Evolutionary conservation across 1,140 invertebrate species (phyloP), one percentile per base, ranked within the genome.

Genomic region (Trialeurodes vaporariorum): DNA sequence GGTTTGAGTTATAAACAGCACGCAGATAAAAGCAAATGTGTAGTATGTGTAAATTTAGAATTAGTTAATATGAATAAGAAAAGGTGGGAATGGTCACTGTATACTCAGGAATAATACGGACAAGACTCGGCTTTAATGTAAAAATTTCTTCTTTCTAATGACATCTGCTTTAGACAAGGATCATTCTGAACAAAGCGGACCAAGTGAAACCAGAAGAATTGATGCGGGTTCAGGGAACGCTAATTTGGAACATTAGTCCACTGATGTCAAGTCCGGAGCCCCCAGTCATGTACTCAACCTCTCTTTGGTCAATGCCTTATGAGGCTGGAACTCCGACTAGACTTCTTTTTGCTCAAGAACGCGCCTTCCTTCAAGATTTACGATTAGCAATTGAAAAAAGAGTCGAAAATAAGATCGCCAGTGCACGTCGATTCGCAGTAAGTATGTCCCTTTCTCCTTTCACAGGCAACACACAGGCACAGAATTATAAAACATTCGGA

Each of bases 231-330:
- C 94, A 96, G 78, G 91, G 93, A 63, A 92, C 92, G 2, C 81
- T 98, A 34, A 93, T 97, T 73, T 98, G 94, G 94, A 96, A 94
- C 76, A 92, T 98, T 72, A 94, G 92, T 13, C 94, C 94, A 2
- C 79, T 97, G 61, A 93, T 97, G 87, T 93, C 93, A 63, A 92
- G 91, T 27, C 87, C 90, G 23, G 91, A 96, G 74, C 93, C 94
- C n/a, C 94, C 94, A 9, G 82, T 92, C n/a, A 90, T 94, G 87
- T 97, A 96, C 77, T 92, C 93, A 13, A 90, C 91, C 34, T 94
- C 92, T 12, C 79, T 96, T 71, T 95, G 93, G 91, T 92, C 91
- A 0, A 81, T 89, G 76, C 91, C 92, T 9, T 92, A 89, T 75
- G 90, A 92, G 78, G 76, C 81, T 25, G 89, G 90, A 68, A 86